These are phyloP conservation scores for Sphinx pinastri DNA, from an alignment of 2,888 invertebrate species.

Conservation along the genomic window DNA sequence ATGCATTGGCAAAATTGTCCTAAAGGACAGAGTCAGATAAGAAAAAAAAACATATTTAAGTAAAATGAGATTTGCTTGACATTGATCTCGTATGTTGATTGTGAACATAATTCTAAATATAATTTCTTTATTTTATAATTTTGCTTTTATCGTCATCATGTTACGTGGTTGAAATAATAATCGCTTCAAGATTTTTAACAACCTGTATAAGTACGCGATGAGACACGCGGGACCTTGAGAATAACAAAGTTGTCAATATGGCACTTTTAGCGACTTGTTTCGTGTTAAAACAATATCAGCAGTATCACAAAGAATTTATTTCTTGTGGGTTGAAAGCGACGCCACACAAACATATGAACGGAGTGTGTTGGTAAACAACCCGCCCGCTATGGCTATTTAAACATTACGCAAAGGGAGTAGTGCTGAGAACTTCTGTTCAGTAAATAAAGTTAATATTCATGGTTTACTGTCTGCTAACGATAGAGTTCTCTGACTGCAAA, in stretches of 20 bases:
- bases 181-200: no score
- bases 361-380: constrained; percentile 57
- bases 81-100: no score
- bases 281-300: constrained; percentile 42
- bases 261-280: constrained; percentile 14
- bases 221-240: neutral
- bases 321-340: constrained; percentile 30
- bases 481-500: no score
- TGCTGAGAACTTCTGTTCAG: neutral
- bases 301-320: constrained; percentile 28
- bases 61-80: no score
- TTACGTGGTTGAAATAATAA: no score
- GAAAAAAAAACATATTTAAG: no score
- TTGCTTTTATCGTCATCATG: no score
- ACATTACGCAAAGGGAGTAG: neutral
- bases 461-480: no score
- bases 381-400: constrained; percentile 44
- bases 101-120: no score
- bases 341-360: constrained; percentile 32
- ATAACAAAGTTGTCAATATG: constrained; percentile 7
- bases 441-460: neutral
- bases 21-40: no score
- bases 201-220: neutral
- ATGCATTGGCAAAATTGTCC: no score
- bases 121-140: no score